Base-by-base conservation (phyloP, 2,113 vertebrate genomes). In the Xerus inauris region DNA sequence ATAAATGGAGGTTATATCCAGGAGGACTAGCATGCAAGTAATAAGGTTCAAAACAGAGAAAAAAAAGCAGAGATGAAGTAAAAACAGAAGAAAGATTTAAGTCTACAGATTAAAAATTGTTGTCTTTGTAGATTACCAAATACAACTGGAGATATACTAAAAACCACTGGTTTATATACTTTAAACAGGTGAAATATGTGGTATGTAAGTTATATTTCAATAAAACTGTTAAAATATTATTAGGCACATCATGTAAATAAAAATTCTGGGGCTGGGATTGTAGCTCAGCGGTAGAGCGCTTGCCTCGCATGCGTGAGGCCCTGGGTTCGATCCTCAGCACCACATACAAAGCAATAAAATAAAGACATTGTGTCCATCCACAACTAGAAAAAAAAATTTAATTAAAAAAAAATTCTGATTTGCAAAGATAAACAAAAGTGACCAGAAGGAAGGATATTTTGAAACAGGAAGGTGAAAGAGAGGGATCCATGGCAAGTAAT, bases 51-150 rank as follows among this genome's bases (percentile, higher is more conserved):
- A 91, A 94, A 49, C 26, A 6, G 35, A 94, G n/a, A 14, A 30
- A 28, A 38, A 38, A 83, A 89, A 64, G 35, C 71, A 45, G 59
- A 89, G 8, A 75, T 2, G 59, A 86, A 93, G 42, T 42, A 72
- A 91, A 89, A 40, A 26, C 84, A 86, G 40, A 94, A 54, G 65
- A 82, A 89, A 69, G 35, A 80, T 80, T 71, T 69, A 16, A 75
- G 72, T 69, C 19, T 81, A 32, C 45, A 65, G 20, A 32, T 67
- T n/a, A n/a, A n/a, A n/a, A n/a, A n/a, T n/a, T n/a, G n/a, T n/a
- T n/a, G n/a, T n/a, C n/a, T n/a, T n/a, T n/a, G n/a, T n/a, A 65
- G 20, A 32, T 67, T 26, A 59, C 24, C 57, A 59, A 59, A 26
- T 51, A 54, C 8, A 26, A 20, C 20, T 75, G 30, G 65, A 75